Conservation (phyloP, 2,797 vertebrate species). For the Malacoctenus gilli region DNA sequence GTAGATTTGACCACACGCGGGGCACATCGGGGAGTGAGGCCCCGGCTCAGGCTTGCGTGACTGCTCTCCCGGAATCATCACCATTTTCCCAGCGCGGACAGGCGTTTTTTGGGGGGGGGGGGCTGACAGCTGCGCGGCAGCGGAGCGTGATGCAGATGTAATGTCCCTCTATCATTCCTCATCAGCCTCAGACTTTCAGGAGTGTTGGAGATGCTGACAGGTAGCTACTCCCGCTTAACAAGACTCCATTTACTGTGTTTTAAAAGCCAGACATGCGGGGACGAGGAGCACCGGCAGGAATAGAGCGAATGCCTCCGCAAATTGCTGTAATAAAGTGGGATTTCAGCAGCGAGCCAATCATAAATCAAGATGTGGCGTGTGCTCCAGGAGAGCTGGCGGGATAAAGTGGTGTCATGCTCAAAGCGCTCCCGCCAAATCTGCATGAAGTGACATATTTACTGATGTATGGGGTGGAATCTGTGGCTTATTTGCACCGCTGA, state of each 20-base stretch:
- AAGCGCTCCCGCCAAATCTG: conserved; percentile 34
- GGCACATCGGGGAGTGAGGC: no score
- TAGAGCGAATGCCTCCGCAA: conserved; percentile 39
- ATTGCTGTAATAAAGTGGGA: conserved; percentile 54
- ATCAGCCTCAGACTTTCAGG: conserved; percentile 43
- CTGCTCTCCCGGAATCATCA: conserved; percentile 40
- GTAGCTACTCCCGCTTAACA: conserved; percentile 50
- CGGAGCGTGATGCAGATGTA: conserved; percentile 54
- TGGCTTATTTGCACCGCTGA: conserved; percentile 34
- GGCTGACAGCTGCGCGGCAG: conserved; percentile 50
- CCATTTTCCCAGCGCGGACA: conserved; percentile 4
- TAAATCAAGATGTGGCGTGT: conserved; percentile 39
- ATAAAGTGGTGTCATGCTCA: conserved; percentile 40
- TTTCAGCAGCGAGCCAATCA: conserved; percentile 43
- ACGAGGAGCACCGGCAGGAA: conserved; percentile 39
- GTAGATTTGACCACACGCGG: conserved; percentile 8
- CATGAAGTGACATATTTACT: conserved; percentile 28
- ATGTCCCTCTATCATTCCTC: conserved; percentile 54
- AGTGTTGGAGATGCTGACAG: conserved; percentile 39
- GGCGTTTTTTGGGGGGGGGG: no score
- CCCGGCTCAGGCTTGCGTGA: conserved; percentile 18
- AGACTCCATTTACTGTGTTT: conserved; percentile 53
- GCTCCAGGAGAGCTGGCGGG: conserved; percentile 25
- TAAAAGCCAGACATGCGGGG: conserved; percentile 28
- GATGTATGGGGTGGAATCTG: no score